Conservation (phyloP, 2,113 vertebrate genomes). For the Misgurnus anguillicaudatus region DNA sequence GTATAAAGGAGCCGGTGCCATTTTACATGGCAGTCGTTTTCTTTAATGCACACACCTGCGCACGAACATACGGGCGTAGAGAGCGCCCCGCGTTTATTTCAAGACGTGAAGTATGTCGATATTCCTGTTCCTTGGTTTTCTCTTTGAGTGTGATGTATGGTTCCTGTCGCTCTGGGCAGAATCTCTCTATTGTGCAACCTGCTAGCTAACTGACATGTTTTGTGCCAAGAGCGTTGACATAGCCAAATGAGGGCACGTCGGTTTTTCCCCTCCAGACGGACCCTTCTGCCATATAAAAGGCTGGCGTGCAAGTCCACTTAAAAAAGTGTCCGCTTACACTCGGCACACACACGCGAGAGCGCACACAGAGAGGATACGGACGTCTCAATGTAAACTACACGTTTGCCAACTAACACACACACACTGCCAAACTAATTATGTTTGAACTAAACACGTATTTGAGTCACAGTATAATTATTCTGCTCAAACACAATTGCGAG, state of each 20-base stretch:
- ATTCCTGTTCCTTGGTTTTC: conserved; percentile 68
- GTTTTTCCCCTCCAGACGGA: conserved; percentile 39
- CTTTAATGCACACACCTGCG: conserved; percentile 21
- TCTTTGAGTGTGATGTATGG: conserved; percentile 59
- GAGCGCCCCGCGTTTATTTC: conserved; percentile 46
- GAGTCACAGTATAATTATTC: conserved; percentile 44
- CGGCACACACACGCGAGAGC: conserved; percentile 5
- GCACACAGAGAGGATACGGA: background rate
- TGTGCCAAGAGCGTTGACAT: conserved; percentile 59
- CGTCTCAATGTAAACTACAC: conserved; percentile 13
- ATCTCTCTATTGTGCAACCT: conserved; percentile 53
- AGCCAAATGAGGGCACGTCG: conserved; percentile 63
- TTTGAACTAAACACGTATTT: conserved; percentile 39
- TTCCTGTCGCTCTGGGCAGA: conserved; percentile 57
- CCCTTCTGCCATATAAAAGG: background rate
- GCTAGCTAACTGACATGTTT: conserved; percentile 31
- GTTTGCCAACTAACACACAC: conserved; percentile 19
- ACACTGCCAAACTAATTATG: conserved; percentile 51
- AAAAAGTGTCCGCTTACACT: conserved; percentile 1
- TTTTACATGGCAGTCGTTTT: background rate
- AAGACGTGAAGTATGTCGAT: conserved; percentile 71
- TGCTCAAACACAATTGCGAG: conserved; percentile 11
- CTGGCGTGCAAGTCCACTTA: conserved; percentile 17
- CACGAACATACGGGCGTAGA: conserved; percentile 18
- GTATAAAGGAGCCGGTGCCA: background rate